A percentile compares a stretch with the other conserved stretches of the same genome.
Evolutionary conservation across 2,888 invertebrate genomes (phyloP).

Genomic region (Drosophila greeni): DNA sequence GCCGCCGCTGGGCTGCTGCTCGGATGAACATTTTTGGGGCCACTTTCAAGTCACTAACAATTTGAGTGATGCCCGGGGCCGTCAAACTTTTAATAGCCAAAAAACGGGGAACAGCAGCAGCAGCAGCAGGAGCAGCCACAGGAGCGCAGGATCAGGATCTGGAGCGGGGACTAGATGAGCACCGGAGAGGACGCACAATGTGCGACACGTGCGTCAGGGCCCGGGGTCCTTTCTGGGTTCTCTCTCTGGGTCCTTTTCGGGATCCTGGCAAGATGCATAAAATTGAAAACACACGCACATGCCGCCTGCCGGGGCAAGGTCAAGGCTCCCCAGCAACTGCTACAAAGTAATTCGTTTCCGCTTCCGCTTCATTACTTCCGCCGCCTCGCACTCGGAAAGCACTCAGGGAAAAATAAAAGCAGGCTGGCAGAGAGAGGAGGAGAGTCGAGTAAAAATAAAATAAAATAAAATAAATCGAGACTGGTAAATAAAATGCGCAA

Average conservation of each 20-base stretch:
- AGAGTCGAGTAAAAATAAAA: slow-evolving; percentile 14
- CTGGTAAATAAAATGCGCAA: slow-evolving; percentile 49
- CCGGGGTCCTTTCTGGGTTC: slow-evolving; percentile 15
- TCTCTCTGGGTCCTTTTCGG: background rate
- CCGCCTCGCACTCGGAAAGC: slow-evolving; percentile 36
- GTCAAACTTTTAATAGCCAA: slow-evolving; percentile 58
- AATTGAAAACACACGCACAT: slow-evolving; percentile 11
- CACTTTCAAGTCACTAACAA: slow-evolving; percentile 51
- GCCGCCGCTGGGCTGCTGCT: slow-evolving; percentile 28
- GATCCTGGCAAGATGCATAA: slow-evolving; percentile 24
- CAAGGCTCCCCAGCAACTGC: slow-evolving; percentile 55
- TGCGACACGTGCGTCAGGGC: slow-evolving; percentile 34
- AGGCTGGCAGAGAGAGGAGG: background rate
- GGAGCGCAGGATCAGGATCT: background rate
- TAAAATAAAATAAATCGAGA: slow-evolving; percentile 37
- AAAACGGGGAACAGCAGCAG: slow-evolving; percentile 21
- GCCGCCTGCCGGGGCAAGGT: slow-evolving; percentile 35
- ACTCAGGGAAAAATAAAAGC: slow-evolving; percentile 23
- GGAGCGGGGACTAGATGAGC: background rate
- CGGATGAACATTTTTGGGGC: slow-evolving; percentile 29
- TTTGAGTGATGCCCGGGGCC: slow-evolving; percentile 53
- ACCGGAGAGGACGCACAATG: background rate
- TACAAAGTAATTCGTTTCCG: slow-evolving; percentile 61
- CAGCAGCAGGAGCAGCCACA: slow-evolving; percentile 16
- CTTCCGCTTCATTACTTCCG: slow-evolving; percentile 61